Evolutionary conservation across 2,797 vertebrate species (phyloP).

Genomic region (Manis javanica): DNA sequence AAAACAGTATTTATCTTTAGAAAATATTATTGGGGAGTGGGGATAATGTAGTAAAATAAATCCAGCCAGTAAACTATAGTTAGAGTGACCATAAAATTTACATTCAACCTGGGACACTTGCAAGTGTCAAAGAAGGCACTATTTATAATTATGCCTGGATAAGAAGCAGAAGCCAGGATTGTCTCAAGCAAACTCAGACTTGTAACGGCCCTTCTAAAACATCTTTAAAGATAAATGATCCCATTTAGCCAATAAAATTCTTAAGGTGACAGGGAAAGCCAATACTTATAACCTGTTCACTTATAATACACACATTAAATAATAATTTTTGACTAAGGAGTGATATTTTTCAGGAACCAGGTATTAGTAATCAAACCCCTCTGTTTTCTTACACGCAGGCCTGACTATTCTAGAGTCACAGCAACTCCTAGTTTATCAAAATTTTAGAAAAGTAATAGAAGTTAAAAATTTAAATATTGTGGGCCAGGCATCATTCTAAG

Average conservation of each 20-base stretch:
- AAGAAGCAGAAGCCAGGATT: neutral
- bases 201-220: neutral
- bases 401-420: slow-evolving; percentile 4
- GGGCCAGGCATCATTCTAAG: slow-evolving; percentile 21
- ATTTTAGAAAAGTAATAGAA: neutral
- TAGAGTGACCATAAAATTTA: slow-evolving; percentile 33
- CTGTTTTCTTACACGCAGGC: neutral
- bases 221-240: neutral
- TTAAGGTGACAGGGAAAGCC: neutral
- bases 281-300: neutral
- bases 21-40: neutral
- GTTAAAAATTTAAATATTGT: slow-evolving; percentile 28
- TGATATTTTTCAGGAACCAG: slow-evolving; percentile 40
- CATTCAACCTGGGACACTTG: neutral
- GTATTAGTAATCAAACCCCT: neutral
- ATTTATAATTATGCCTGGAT: neutral
- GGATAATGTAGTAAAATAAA: slow-evolving; percentile 46
- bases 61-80: neutral
- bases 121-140: neutral
- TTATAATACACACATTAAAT: neutral
- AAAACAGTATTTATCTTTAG: slow-evolving; percentile 4
- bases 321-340: slow-evolving; percentile 7
- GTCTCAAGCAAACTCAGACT: neutral
- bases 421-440: neutral
- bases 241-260: neutral